phyloP scores from a whole-genome alignment of 2,888 invertebrate genomes.

The Xanthia icteritia region DNA sequence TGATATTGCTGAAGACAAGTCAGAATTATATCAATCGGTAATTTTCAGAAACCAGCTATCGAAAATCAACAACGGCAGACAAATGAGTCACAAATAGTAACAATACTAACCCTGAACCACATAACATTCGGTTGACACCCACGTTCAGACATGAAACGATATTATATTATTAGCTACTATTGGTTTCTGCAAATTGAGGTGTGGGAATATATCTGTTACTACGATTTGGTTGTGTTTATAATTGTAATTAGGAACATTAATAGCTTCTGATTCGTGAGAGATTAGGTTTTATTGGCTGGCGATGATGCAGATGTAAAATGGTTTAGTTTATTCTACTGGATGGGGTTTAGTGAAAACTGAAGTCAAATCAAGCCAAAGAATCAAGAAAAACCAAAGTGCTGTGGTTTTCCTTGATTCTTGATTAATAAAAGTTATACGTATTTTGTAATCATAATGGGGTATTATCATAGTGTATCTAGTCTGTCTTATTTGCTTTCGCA shows the following conservation, averaged over 20 bases:
- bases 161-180: conserved; percentile 58
- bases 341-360: background rate
- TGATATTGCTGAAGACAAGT: background rate
- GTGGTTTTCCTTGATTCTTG: too few species aligned
- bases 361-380: too few species aligned
- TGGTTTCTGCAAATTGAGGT: conserved; percentile 53
- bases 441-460: background rate
- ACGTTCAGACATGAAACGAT: conserved; percentile 52
- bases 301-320: background rate
- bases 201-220: conserved; percentile 51
- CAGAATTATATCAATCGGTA: background rate
- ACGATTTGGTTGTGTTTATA: conserved; percentile 23
- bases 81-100: conserved; percentile 46
- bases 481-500: background rate
- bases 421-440: background rate
- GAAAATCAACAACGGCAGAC: conserved; percentile 1
- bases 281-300: conserved; percentile 23
- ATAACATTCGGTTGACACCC: conserved; percentile 63
- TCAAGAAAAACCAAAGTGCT: too few species aligned
- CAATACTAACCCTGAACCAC: conserved; percentile 63
- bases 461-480: background rate
- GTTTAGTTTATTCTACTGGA: background rate
- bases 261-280: background rate
- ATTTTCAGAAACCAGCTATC: conserved; percentile 22
- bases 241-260: conserved; percentile 30